Base-by-base conservation (phyloP, 2,888 invertebrate species). In the Nomada hirtipes region DNA sequence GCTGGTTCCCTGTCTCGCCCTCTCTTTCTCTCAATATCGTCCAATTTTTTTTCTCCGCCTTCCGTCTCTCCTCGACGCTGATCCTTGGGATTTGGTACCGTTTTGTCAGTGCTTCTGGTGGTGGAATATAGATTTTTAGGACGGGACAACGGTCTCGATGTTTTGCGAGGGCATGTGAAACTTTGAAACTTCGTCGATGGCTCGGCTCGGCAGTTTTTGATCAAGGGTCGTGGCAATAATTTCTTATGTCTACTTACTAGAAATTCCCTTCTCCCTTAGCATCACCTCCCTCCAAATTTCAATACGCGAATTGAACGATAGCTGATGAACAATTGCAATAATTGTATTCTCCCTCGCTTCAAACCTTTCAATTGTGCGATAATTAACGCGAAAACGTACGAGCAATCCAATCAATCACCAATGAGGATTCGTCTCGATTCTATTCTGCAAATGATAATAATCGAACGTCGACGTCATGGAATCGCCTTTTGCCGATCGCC, bases 21-120 rank as follows among this genome's bases (percentile, higher is more conserved):
- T 15, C 42, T 18, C 63, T 23, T 65, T 60, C 59, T 79, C 36
- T 36, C 36, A 36, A 36, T 36, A 36, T 36, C 36, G 50, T 65
- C 72, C 64, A 20, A 26, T n/a, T 11, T 69, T 78, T 76, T 75
- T 79, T 79, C 60, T 42, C 65, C 80, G 57, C 57, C 55, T 68
- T 63, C 69, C 57, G 42, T n/a, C 23, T 44, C 47, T 61, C 47
- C 57, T 64, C 52, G 29, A 15, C 52, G 26, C 15, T 11, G 42
- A 15, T 61, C 18, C 50, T 2, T n/a, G 36, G 26, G 15, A n/a
- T 20, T 36, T 50, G 59, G 15, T 65, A 64, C 70, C 42, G 52
- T 50, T 59, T 65, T 20, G 50, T n/a, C 23, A 2, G n/a, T 9
- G 7, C 18, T 53, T 53, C 7, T 29, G 13, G 4, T 60, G 11